Evolutionary conservation across 2,797 vertebrate genomes (phyloP), one percentile per base, ranked within the genome.

Genomic region (Arnoldichthys spilopterus): DNA sequence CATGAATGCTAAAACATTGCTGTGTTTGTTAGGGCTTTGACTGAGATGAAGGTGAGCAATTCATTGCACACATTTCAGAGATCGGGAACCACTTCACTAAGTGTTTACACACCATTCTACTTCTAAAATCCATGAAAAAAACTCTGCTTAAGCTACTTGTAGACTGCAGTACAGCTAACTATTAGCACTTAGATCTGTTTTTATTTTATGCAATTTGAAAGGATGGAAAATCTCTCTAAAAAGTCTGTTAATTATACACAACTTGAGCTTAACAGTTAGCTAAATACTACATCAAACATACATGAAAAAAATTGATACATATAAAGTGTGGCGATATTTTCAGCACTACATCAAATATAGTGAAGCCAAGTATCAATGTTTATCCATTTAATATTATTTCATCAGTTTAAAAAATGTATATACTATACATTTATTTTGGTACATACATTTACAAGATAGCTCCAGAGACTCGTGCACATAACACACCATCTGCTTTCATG

Each of bases 1-100:
- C 61, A 47, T 13, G 49, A 78, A 30, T 20, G 16, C 6, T 26
- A 20, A 40, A 4, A 37, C 53, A 40, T 37, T n/a, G 24, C 53
- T 74, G 30, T 37, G 62, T 74, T 74, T 74, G 77, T 66, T 40
- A 2, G n/a, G n/a, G n/a, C n/a, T n/a, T n/a, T n/a, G n/a, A n/a
- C n/a, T 40, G 45, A 18, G 45, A 8, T 51, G 26, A 18, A 15
- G 8, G 69, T 78, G 61, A 70, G 51, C 45, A 24, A 47, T 40
- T 37, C 61, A 78, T 63, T 72, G n/a, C n/a, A 26, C 49, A 58
- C 24, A 0, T 51, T 69, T 16, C 13, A 78, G 74, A 80, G 72
- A 72, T 69, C 43, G 45, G 53, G 32, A 62, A 40, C 28, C 72
- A 68, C 71, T 79, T 51, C 56, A 68, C 18, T 66, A 7, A 15